These are phyloP conservation scores for Orthonevra nobilis DNA, from an alignment of 2,888 invertebrate genomes.

Conservation along the genomic window DNA sequence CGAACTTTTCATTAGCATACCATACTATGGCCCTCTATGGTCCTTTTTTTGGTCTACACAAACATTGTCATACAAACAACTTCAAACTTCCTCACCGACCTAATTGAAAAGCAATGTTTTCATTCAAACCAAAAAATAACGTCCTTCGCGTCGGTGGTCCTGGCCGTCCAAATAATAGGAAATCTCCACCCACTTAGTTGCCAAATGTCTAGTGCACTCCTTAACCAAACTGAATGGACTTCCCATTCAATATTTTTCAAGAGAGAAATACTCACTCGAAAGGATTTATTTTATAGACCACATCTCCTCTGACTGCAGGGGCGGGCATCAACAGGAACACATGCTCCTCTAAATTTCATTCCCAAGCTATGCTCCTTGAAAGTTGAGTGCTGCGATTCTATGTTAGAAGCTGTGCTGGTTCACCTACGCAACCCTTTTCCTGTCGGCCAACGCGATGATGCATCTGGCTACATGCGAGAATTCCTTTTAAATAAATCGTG, in stretches of 20 bases:
- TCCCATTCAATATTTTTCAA: background rate
- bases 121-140: background rate
- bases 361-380: background rate
- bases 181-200: conserved; percentile 2
- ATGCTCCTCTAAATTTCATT: background rate
- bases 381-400: background rate
- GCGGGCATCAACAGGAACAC: background rate
- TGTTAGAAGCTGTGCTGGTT: background rate
- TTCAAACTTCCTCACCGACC: background rate
- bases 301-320: background rate
- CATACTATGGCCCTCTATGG: too few relatives aligned
- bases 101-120: conserved; percentile 25
- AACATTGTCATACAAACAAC: too few relatives aligned
- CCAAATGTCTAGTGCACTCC: conserved; percentile 14
- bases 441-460: background rate
- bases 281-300: background rate
- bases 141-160: background rate
- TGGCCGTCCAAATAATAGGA: background rate
- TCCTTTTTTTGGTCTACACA: too few relatives aligned
- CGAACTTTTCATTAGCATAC: too few relatives aligned
- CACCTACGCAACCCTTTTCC: background rate
- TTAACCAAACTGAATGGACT: background rate
- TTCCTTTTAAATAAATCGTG: conserved; percentile 15
- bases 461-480: conserved; percentile 24
- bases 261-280: background rate